phyloP scores from a whole-genome alignment of 92 coral and sea anemone species.

The Nematostella vectensis region DNA sequence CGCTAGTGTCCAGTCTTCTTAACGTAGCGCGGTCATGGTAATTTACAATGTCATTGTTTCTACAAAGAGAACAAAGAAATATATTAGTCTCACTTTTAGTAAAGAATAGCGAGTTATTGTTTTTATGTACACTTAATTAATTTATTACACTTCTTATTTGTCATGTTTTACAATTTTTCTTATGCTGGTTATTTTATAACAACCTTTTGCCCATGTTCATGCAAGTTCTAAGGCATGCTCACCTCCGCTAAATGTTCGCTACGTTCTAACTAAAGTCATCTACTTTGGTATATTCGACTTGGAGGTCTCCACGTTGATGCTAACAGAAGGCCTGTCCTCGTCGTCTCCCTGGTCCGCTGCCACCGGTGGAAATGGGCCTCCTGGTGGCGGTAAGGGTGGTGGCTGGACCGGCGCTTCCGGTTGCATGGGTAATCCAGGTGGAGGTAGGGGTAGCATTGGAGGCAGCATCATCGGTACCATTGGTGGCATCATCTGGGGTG shows the following conservation, averaged over 20 bases:
- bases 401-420: slow-evolving; percentile 23
- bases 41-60: slow-evolving; percentile 19
- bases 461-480: slow-evolving; percentile 18
- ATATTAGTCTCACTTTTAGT: too few relatives aligned
- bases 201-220: too few relatives aligned
- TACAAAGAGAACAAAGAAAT: not conserved
- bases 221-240: slow-evolving; percentile 12
- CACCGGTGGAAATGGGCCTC: slow-evolving; percentile 12
- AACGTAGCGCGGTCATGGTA: slow-evolving; percentile 21
- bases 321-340: slow-evolving; percentile 84
- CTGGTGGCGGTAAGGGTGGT: slow-evolving; percentile 14
- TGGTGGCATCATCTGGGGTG: slow-evolving; percentile 17
- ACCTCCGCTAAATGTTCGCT: slow-evolving; percentile 10
- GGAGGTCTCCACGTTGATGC: slow-evolving; percentile 87
- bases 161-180: too few relatives aligned
- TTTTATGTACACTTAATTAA: too few relatives aligned
- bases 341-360: slow-evolving; percentile 13
- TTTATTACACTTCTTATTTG: too few relatives aligned
- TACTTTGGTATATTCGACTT: slow-evolving; percentile 76
- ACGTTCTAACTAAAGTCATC: slow-evolving; percentile 8
- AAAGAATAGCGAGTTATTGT: too few relatives aligned
- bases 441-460: slow-evolving; percentile 12
- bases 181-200: too few relatives aligned
- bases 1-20: slow-evolving; percentile 14
- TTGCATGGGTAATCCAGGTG: slow-evolving; percentile 8